Conservation (phyloP, 64 coral and sea anemone genomes). For the Dendronephthya gigantea region DNA sequence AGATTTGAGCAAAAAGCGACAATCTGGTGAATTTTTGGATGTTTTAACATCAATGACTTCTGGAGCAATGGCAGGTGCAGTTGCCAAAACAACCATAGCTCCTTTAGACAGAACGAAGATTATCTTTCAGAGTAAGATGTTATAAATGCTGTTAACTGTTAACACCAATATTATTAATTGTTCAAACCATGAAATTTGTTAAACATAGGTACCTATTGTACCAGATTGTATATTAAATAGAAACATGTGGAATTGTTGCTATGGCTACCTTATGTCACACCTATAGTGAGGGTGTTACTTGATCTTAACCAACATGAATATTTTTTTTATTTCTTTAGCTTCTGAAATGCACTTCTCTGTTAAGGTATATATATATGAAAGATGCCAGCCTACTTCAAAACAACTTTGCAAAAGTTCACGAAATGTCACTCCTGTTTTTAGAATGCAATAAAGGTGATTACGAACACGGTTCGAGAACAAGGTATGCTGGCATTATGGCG, state of each 20-base stretch:
- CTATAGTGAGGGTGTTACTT: too few species aligned
- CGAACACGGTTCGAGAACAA: constrained; percentile 26
- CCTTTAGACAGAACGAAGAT: constrained; percentile 95
- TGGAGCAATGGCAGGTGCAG: constrained; percentile 88
- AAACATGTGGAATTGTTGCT: too few species aligned
- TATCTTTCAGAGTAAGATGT: constrained; percentile 98
- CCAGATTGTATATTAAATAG: too few species aligned
- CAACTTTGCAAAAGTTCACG: background rate
- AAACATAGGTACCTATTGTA: background rate
- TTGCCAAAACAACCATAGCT: constrained; percentile 96
- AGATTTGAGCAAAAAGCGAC: background rate
- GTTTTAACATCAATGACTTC: constrained; percentile 75
- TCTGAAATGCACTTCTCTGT: constrained; percentile 54
- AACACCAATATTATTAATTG: too few species aligned
- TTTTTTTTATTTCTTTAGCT: constrained; percentile 33
- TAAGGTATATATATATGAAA: constrained; percentile 33
- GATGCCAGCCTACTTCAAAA: background rate
- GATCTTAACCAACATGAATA: too few species aligned
- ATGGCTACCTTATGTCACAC: too few species aligned
- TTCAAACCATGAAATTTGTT: too few species aligned
- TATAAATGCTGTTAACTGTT: background rate
- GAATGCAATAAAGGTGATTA: constrained; percentile 30
- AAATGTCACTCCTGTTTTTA: background rate
- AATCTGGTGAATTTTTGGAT: constrained; percentile 40
- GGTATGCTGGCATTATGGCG: constrained; percentile 32